Evolutionary conservation across 2,797 vertebrate species (phyloP).

Genomic region (Neoniphon sammara): DNA sequence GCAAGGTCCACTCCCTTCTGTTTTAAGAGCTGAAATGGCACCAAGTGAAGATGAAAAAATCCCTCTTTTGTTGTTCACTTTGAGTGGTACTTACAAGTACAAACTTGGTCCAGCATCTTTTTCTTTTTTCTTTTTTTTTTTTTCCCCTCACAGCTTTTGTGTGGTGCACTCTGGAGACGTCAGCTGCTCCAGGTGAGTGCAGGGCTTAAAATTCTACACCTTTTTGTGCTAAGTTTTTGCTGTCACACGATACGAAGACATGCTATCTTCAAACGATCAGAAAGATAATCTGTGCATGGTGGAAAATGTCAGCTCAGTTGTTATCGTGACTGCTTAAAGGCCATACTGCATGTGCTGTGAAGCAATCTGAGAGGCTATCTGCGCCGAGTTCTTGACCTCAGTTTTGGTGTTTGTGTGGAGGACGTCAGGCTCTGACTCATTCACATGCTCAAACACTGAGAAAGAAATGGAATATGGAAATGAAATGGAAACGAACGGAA

Average conservation of each 20-base stretch:
- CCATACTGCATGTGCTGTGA: not conserved
- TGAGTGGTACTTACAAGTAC: slow-evolving; percentile 45
- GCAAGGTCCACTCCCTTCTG: not conserved
- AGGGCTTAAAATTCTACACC: slow-evolving; percentile 15
- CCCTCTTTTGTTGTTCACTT: slow-evolving; percentile 21
- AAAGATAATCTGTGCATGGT: not conserved
- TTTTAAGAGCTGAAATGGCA: slow-evolving; percentile 38
- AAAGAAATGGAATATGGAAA: not conserved
- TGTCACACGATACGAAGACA: not conserved
- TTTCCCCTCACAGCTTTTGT: slow-evolving; percentile 24
- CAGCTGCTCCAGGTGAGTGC: slow-evolving; percentile 19
- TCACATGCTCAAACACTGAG: not conserved
- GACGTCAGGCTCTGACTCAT: not conserved
- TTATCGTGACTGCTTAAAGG: slow-evolving; percentile 3
- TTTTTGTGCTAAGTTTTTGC: not conserved
- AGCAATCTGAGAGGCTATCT: not conserved
- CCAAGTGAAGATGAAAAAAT: slow-evolving; percentile 14
- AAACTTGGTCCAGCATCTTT: slow-evolving; percentile 44
- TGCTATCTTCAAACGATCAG: not conserved
- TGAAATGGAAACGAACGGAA: not conserved
- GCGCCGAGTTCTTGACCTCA: not conserved
- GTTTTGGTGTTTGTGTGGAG: not conserved
- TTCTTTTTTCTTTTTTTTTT: slow-evolving; percentile 18
- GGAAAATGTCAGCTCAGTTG: slow-evolving; percentile 7
- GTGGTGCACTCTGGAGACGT: slow-evolving; percentile 29